Evolutionary conservation across 2,113 vertebrate genomes (phyloP).

Genomic region (Centropus unirufus): DNA sequence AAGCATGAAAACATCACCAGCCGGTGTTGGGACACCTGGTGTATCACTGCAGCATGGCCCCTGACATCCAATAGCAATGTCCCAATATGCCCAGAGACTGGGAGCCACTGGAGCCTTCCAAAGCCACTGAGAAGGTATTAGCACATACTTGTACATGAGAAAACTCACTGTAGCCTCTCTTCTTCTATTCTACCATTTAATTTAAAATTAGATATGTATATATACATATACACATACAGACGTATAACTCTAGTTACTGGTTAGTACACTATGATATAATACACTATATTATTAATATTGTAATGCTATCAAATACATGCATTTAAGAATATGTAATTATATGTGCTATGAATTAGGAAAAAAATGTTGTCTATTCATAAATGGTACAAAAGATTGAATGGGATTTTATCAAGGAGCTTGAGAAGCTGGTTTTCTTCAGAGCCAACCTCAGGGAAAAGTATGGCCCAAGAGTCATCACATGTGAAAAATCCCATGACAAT

Average conservation of each 20-base stretch:
- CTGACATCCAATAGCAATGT: not conserved
- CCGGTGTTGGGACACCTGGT: not conserved
- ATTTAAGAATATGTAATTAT: not conserved
- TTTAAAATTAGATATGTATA: not conserved
- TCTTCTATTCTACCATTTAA: not conserved
- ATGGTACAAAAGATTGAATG: not conserved
- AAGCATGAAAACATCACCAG: not conserved
- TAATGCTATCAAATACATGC: not conserved
- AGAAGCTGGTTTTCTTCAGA: not conserved
- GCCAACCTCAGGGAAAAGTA: not conserved
- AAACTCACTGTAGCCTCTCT: not conserved
- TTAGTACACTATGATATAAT: not conserved
- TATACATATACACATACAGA: not conserved
- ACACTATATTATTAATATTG: not conserved
- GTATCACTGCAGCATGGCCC: not conserved
- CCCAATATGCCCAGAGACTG: not conserved
- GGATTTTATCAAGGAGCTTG: not conserved
- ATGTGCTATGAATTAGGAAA: not conserved
- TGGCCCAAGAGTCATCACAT: not conserved
- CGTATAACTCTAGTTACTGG: not conserved
- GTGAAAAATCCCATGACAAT: not conserved
- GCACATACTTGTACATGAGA: not conserved
- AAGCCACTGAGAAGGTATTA: not conserved
- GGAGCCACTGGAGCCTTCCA: not conserved
- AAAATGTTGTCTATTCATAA: not conserved